phyloP scores from a whole-genome alignment of 2,113 vertebrate species.

The Microtus richardsoni region DNA sequence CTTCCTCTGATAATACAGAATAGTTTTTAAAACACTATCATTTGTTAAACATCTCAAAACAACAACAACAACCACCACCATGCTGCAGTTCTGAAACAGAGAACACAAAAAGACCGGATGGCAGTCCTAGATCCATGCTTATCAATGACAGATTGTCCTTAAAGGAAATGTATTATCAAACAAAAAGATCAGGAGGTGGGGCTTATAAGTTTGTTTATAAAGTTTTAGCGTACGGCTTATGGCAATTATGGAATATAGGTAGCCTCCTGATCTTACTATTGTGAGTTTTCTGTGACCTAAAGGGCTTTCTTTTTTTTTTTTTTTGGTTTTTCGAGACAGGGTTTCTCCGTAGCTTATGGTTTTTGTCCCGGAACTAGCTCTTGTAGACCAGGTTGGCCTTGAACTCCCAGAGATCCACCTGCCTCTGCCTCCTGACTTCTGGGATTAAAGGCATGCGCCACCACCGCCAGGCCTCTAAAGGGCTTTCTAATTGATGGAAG shows the following conservation, averaged over 20 bases:
- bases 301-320: no score
- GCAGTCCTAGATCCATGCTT: neutral
- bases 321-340: no score
- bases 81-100: neutral
- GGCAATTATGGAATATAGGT: neutral
- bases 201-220: neutral
- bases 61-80: neutral
- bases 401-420: no score
- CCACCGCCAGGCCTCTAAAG: no score
- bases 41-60: neutral
- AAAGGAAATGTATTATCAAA: neutral
- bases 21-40: neutral
- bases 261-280: neutral
- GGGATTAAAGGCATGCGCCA: no score
- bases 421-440: no score
- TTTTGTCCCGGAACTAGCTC: no score
- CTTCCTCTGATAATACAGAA: neutral
- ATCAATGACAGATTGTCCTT: neutral
- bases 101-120: neutral
- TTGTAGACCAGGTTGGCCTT: no score
- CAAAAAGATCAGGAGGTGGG: neutral
- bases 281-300: slow-evolving; percentile 6
- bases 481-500: neutral
- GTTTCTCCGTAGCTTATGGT: no score
- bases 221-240: neutral